Conservation (phyloP, 2,797 vertebrate genomes). For the Malacoctenus gilli region DNA sequence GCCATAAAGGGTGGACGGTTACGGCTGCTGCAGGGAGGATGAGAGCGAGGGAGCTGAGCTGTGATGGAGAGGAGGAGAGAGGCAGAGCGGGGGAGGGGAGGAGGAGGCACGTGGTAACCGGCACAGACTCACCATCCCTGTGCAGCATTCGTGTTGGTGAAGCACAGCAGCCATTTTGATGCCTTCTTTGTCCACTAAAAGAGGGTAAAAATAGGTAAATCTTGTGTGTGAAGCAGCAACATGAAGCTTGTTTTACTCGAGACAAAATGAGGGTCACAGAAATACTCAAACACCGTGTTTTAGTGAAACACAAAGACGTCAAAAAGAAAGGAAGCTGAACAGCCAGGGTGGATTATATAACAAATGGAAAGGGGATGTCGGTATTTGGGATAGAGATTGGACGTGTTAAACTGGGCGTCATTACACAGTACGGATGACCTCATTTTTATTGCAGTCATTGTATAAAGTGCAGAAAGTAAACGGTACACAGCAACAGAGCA, state of each 20-base stretch:
- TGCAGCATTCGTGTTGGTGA: conserved; percentile 60
- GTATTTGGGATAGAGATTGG: conserved; percentile 38
- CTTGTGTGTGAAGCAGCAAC: conserved; percentile 5
- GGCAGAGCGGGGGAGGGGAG: conserved; percentile 73
- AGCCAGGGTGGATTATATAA: conserved; percentile 25
- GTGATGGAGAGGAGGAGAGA: conserved; percentile 60
- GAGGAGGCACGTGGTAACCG: conserved; percentile 61
- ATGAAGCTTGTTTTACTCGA: background rate
- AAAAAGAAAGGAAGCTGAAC: background rate
- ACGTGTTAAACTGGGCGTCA: background rate
- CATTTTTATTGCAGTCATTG: conserved; percentile 2
- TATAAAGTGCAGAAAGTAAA: too few species aligned
- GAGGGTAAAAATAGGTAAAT: conserved; percentile 6
- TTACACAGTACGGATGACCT: conserved; percentile 2
- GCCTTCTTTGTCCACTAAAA: conserved; percentile 54
- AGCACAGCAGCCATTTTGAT: conserved; percentile 78
- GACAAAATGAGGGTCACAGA: background rate
- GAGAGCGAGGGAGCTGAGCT: conserved; percentile 31
- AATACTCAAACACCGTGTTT: background rate
- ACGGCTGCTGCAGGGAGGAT: conserved; percentile 18
- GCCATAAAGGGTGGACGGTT: background rate
- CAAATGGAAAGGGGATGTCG: conserved; percentile 1
- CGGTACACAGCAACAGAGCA: too few species aligned
- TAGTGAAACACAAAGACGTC: background rate
- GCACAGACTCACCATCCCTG: conserved; percentile 65